Conservation (phyloP, 1,140 invertebrate genomes). For the Oncopodura yosiiana region DNA sequence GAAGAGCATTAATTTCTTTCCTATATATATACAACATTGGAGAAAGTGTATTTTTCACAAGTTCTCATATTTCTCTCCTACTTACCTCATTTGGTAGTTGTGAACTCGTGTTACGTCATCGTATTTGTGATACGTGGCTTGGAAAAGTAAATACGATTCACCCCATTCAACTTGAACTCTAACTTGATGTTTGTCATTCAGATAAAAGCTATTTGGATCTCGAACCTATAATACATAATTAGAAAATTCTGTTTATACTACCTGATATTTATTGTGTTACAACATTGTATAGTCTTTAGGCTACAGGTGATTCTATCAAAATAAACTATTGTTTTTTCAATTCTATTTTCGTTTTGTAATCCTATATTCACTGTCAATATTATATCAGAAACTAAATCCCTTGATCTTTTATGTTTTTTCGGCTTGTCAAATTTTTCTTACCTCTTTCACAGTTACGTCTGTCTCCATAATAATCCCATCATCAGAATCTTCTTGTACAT, state of each 20-base stretch:
- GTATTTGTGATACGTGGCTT: conserved; percentile 75
- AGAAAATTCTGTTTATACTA: background rate
- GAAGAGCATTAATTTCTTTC: conserved; percentile 67
- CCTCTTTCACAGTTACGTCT: conserved; percentile 64
- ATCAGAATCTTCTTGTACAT: conserved; percentile 68
- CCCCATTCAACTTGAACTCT: conserved; percentile 75
- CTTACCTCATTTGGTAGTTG: conserved; percentile 75
- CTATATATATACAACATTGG: conserved; percentile 42
- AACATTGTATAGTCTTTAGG: no score
- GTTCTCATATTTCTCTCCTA: conserved; percentile 5
- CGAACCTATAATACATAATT: conserved; percentile 43
- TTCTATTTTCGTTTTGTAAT: no score
- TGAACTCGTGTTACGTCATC: conserved; percentile 74
- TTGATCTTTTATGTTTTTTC: no score
- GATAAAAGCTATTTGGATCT: conserved; percentile 60
- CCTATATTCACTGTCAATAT: no score
- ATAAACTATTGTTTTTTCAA: no score
- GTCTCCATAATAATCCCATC: conserved; percentile 78
- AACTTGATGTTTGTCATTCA: conserved; percentile 65
- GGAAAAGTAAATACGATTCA: conserved; percentile 71
- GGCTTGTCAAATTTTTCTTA: no score
- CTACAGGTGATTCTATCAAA: no score
- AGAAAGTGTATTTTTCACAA: background rate
- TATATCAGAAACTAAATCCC: no score
- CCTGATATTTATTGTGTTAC: background rate